Evolutionary conservation across 1,140 invertebrate species (phyloP).

Genomic region (Portunus trituberculatus): DNA sequence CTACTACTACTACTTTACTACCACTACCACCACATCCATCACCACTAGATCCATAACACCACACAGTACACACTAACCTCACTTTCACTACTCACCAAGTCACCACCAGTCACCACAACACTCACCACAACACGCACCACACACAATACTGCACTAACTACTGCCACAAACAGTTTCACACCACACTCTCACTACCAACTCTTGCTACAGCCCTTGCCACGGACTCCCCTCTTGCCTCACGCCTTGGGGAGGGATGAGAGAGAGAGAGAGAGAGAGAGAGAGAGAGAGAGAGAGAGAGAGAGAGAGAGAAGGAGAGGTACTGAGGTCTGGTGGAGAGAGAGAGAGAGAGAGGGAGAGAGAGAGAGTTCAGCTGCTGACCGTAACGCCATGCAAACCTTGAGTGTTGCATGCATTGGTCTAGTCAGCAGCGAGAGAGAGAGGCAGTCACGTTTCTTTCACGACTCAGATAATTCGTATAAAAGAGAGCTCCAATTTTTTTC

Average conservation of each 20-base stretch:
- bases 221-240: too few relatives aligned
- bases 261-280: neutral
- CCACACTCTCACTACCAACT: too few relatives aligned
- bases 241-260: too few relatives aligned
- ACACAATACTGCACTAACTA: too few relatives aligned
- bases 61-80: too few relatives aligned
- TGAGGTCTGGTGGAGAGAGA: neutral
- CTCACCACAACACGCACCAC: too few relatives aligned
- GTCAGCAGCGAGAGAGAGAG: too few relatives aligned
- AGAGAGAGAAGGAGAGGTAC: constrained; percentile 28
- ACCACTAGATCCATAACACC: neutral
- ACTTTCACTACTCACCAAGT: too few relatives aligned
- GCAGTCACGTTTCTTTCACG: constrained; percentile 3
- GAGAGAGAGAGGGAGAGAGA: constrained; percentile 15
- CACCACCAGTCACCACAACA: too few relatives aligned
- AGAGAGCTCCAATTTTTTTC: neutral
- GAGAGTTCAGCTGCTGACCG: neutral
- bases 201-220: too few relatives aligned
- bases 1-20: constrained; percentile 14
- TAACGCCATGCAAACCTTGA: constrained; percentile 9
- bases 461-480: neutral
- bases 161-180: too few relatives aligned
- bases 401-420: neutral
- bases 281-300: neutral
- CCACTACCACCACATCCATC: constrained; percentile 2